Percentiles rank a stretch among this genome's conserved stretches.
phyloP scores from a whole-genome alignment of 2,888 invertebrate genomes.

The Drosophila affinis region DNA sequence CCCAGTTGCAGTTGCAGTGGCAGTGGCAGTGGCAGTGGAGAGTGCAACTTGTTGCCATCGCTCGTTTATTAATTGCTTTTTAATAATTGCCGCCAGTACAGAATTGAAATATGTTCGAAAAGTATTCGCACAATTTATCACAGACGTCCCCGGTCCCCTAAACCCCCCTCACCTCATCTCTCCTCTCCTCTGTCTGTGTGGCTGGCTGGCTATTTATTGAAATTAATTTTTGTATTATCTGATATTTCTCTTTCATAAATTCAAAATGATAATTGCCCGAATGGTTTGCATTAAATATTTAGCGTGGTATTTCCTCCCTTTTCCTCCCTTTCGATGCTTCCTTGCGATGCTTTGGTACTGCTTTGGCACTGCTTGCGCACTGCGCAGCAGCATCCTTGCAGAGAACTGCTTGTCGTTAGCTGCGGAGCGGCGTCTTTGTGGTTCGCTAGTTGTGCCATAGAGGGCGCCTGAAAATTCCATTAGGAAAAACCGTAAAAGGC shows the following conservation, averaged over 20 bases:
- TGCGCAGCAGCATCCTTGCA: no score
- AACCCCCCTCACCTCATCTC: not conserved
- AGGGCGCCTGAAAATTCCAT: no score
- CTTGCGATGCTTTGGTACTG: no score
- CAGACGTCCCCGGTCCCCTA: not conserved
- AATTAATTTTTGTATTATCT: conserved; percentile 69
- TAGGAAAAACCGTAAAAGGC: no score
- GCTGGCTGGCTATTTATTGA: conserved; percentile 59
- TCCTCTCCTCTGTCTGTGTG: conserved; percentile 1
- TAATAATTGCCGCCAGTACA: conserved; percentile 61
- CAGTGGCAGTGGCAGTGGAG: no score
- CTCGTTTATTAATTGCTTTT: conserved; percentile 76
- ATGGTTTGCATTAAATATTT: not conserved
- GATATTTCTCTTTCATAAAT: conserved; percentile 45
- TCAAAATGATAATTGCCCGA: conserved; percentile 47
- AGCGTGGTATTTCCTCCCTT: no score
- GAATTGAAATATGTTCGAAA: conserved; percentile 38
- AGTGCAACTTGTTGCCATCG: conserved; percentile 57
- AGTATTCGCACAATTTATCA: conserved; percentile 56
- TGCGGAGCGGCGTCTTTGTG: no score
- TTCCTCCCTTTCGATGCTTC: no score
- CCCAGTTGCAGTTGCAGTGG: not conserved
- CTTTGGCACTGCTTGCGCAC: no score
- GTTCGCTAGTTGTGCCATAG: no score
- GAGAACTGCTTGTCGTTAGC: no score